Percentiles rank a stretch among this genome's conserved stretches.
Conservation (phyloP, 2,113 vertebrate genomes). For the Campylomormyrus tamandua region DNA sequence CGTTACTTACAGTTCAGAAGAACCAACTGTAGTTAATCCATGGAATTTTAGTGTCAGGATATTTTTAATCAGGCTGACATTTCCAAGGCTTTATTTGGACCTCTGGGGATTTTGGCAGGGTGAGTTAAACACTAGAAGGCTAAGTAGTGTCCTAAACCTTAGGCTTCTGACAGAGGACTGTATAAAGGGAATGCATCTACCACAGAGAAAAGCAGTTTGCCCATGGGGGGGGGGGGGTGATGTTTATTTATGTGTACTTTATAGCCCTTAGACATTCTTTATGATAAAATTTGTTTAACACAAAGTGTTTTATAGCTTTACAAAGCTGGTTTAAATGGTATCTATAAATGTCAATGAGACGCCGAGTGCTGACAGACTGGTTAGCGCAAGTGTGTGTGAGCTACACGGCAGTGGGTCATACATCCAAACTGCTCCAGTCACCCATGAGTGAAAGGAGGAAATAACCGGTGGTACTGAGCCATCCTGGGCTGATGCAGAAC, state of each 20-base stretch:
- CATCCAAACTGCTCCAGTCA: not conserved
- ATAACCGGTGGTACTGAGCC: slow-evolving; percentile 2
- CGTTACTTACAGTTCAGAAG: not conserved
- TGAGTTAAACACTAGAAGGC: not conserved
- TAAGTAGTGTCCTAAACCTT: not conserved
- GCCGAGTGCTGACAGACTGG: not conserved
- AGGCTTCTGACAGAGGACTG: not conserved
- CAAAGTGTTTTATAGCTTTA: not conserved
- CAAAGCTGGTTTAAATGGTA: not conserved
- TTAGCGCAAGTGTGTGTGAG: not conserved
- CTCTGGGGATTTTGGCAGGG: not conserved
- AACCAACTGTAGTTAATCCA: not conserved
- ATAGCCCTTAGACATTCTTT: not conserved
- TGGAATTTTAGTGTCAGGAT: not conserved
- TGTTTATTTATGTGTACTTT: not conserved
- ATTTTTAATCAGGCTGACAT: not conserved
- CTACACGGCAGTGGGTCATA: not conserved
- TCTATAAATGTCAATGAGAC: not conserved
- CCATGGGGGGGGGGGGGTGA: not conserved
- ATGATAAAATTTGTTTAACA: not conserved
- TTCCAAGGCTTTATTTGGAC: not conserved
- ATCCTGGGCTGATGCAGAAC: slow-evolving; percentile 5
- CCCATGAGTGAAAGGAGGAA: not conserved
- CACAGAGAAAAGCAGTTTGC: too few species aligned
- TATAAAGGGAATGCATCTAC: not conserved